phyloP scores from a whole-genome alignment of 2,888 invertebrate genomes.

The Lymantria dispar region DNA sequence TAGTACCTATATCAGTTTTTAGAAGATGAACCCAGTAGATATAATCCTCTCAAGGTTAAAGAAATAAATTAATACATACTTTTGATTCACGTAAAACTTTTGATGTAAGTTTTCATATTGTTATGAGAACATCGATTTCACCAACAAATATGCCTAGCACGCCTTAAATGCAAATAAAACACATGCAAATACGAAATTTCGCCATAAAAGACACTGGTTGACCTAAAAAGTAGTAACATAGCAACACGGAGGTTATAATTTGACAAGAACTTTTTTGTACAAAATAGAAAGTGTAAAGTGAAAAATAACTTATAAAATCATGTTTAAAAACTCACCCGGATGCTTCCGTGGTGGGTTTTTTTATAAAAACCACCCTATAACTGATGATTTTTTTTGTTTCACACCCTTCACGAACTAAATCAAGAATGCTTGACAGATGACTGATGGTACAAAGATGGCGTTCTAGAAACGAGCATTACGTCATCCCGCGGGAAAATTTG shows the following conservation, averaged over 20 bases:
- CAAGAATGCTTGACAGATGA: constrained; percentile 63
- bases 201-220: constrained; percentile 64
- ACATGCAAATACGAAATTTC: constrained; percentile 46
- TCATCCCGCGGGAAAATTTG: constrained; percentile 73
- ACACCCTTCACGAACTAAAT: constrained; percentile 58
- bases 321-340: constrained; percentile 68
- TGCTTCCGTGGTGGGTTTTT: constrained; percentile 70
- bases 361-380: constrained; percentile 58
- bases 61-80: background rate
- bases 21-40: background rate
- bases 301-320: constrained; percentile 5
- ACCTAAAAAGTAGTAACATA: constrained; percentile 55
- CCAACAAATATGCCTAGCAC: constrained; percentile 14
- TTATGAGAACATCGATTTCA: constrained; percentile 20
- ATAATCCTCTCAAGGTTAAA: background rate
- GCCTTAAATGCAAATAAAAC: constrained; percentile 50
- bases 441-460: constrained; percentile 70
- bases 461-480: constrained; percentile 56
- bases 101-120: background rate
- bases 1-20: too few relatives aligned
- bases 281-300: constrained; percentile 21
- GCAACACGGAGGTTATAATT: constrained; percentile 48
- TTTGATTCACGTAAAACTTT: background rate
- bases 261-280: constrained; percentile 34
- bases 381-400: constrained; percentile 51